Percentiles rank a stretch among this genome's conserved stretches.
phyloP scores from a whole-genome alignment of 2,113 vertebrate genomes.

The Myrmecophaga tridactyla region DNA sequence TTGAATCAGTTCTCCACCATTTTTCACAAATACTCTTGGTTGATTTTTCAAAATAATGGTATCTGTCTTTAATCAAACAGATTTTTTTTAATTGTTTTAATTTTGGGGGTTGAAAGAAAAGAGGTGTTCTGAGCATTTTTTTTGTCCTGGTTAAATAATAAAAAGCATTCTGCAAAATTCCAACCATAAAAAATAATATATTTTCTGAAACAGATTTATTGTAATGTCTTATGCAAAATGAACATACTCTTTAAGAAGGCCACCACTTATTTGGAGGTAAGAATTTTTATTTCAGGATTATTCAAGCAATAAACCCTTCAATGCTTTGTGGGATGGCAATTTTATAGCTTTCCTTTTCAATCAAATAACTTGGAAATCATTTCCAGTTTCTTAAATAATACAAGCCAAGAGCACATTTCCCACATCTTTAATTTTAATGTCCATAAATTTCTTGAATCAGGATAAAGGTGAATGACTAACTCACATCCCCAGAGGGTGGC shows the following conservation, averaged over 20 bases:
- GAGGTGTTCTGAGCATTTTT: neutral
- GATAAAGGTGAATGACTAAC: neutral
- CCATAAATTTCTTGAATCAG: conserved; percentile 8
- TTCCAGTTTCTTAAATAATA: conserved; percentile 38
- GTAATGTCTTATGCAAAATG: neutral
- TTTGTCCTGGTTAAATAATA: conserved; percentile 27
- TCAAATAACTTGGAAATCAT: conserved; percentile 19
- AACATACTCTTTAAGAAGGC: neutral
- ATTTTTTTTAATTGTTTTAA: conserved; percentile 31
- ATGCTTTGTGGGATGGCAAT: neutral
- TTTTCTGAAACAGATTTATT: conserved; percentile 30
- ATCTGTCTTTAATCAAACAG: neutral
- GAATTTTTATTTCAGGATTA: neutral
- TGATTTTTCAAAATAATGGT: neutral
- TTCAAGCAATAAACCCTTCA: conserved; percentile 28
- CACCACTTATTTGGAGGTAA: neutral
- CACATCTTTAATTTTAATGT: conserved; percentile 25
- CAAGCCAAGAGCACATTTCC: neutral
- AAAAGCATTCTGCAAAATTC: neutral
- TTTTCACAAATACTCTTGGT: neutral
- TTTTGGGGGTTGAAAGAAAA: conserved; percentile 48
- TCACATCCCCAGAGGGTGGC: neutral
- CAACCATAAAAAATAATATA: conserved; percentile 26
- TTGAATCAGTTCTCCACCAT: conserved; percentile 6
- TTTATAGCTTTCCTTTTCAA: conserved; percentile 31